A percentile compares a stretch with the other conserved stretches of the same genome.
These are phyloP conservation scores for Bacillus rossius DNA, from an alignment of 1,140 invertebrate species.

Conservation along the genomic window DNA sequence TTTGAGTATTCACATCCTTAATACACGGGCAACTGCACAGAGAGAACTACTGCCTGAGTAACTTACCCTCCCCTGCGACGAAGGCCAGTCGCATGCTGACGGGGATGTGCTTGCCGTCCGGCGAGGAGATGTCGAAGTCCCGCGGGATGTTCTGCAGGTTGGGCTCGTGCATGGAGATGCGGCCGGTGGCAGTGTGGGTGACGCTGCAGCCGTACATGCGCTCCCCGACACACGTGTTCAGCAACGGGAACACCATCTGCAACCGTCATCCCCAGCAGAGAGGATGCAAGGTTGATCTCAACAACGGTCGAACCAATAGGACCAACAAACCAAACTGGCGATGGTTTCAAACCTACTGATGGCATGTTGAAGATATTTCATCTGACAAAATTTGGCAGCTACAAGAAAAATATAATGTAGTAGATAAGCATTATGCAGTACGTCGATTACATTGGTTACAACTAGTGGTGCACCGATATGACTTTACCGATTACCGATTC, in stretches of 20 bases:
- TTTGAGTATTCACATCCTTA: no score
- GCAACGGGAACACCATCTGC: constrained; percentile 52
- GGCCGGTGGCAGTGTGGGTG: constrained; percentile 77
- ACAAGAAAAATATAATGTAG: no score
- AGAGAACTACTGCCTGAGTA: background rate
- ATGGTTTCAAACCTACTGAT: no score
- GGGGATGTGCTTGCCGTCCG: background rate
- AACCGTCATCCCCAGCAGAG: constrained; percentile 18
- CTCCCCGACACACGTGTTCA: constrained; percentile 42
- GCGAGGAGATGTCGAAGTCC: constrained; percentile 58
- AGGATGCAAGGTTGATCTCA: no score
- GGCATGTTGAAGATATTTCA: no score
- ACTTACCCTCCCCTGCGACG: constrained; percentile 49
- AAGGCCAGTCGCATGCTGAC: constrained; percentile 57
- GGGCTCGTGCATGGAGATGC: constrained; percentile 88
- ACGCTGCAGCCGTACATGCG: constrained; percentile 73
- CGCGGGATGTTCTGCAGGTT: constrained; percentile 90
- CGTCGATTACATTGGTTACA: no score
- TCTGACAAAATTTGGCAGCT: no score
- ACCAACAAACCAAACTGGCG: no score
- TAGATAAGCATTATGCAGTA: no score
- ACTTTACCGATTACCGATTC: no score
- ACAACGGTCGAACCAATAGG: no score
- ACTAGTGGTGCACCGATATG: no score
- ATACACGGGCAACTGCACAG: background rate